Base-by-base conservation (phyloP, 2,113 vertebrate species). In the Eclectus roratus region DNA sequence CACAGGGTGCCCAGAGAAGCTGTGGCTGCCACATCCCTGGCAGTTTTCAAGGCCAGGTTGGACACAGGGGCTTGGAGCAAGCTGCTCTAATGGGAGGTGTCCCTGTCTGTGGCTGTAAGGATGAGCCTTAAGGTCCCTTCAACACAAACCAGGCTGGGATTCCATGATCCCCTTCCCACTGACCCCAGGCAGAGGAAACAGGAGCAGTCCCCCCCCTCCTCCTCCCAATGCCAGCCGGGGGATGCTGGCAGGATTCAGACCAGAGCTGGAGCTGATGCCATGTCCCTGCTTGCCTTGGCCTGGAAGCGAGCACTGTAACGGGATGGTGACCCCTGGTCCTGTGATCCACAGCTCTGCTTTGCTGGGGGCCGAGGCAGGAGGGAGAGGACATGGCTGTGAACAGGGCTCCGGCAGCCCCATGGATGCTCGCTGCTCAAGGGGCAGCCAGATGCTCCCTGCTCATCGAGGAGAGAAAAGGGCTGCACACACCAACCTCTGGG, bases 361-460 rank as follows among this genome's bases (percentile, higher is more conserved):
- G 79, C 81, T 16, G 41, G 52, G 80, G 55, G 78, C 72, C 25
- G 56, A 55, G 55, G 68, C 61, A 50, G 94, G 60, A 24, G 47
- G 31, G 66, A 21, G 52, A 89, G 49, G 72, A 6, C 52, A 87
- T 95, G 96, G 91, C 94, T 94, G 94, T 27, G 87, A 96, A 93
- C 11, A 3, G 73, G 47, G 73, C 41, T 12, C 28, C 1, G 52
- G 20, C 91, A 76, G 93, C 91, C 89, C 7, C 2, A 50, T 27
- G 93, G 83, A 29, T 41, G 63, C 83, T 61, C 5, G 3, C 86
- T 37, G 37, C 37, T 37, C 37, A 9, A 37, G 70, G 80, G 66
- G 58, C 86, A 29, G 93, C 89, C 93, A 95, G 94, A 91, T 95
- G 93, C 81, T 88, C 41, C 7, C 58, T 46, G 63, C 27, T 49